Conservation (phyloP, 1,140 invertebrate species). For the Drosophila cardini region DNA sequence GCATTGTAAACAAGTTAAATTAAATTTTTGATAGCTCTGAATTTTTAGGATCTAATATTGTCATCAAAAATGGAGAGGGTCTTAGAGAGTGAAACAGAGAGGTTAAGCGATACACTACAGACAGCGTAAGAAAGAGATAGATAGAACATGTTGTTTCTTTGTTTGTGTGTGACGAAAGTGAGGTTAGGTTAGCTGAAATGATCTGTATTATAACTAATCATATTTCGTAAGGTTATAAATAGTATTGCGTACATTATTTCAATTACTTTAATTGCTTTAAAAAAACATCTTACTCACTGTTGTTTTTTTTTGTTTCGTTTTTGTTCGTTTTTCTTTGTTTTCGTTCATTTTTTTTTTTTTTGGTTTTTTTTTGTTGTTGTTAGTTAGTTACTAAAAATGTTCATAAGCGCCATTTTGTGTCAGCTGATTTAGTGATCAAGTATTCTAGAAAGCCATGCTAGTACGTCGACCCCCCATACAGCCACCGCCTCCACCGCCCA, state of each 20-base stretch:
- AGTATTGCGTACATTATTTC: slow-evolving; percentile 7
- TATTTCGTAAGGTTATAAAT: background rate
- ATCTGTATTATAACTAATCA: background rate
- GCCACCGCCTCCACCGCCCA: slow-evolving; percentile 35
- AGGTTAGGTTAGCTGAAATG: background rate
- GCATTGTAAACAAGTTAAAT: slow-evolving; percentile 28
- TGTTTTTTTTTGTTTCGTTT: background rate
- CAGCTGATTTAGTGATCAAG: slow-evolving; percentile 56
- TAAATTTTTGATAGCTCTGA: slow-evolving; percentile 25
- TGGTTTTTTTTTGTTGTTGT: slow-evolving; percentile 30
- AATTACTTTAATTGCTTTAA: slow-evolving; percentile 24
- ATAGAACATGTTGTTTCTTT: slow-evolving; percentile 1
- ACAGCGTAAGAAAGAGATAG: background rate
- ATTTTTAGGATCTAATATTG: slow-evolving; percentile 80
- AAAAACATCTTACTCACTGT: slow-evolving; percentile 53
- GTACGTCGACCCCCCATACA: slow-evolving; percentile 69
- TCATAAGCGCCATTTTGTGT: slow-evolving; percentile 72
- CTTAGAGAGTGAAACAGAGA: background rate
- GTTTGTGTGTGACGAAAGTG: background rate
- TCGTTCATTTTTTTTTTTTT: too few species aligned
- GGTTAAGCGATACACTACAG: slow-evolving; percentile 1
- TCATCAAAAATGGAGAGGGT: slow-evolving; percentile 66
- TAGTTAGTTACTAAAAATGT: slow-evolving; percentile 49
- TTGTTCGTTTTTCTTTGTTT: background rate
- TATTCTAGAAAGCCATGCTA: slow-evolving; percentile 83